Percentiles rank a stretch among this genome's conserved stretches.
phyloP scores from a whole-genome alignment of 2,888 invertebrate species.

The Drosophila kanekoi region DNA sequence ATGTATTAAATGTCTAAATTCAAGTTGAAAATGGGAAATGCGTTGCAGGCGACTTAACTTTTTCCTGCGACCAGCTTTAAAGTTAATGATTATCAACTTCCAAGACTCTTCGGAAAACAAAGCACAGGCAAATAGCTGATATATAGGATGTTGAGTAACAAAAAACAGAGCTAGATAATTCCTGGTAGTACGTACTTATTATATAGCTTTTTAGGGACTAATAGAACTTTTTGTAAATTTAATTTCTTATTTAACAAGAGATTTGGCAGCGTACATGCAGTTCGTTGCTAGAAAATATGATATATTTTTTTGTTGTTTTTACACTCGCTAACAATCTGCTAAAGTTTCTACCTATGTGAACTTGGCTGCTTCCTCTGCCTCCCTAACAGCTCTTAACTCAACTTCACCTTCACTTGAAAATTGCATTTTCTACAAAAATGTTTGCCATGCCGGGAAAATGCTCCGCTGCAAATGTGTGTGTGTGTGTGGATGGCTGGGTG shows the following conservation, averaged over 20 bases:
- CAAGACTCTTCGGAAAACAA: too few relatives aligned
- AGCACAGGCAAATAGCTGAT: too few relatives aligned
- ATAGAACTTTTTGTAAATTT: background rate
- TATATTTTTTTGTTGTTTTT: conserved; percentile 33
- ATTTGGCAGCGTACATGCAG: conserved; percentile 9
- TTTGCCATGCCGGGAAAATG: conserved; percentile 52
- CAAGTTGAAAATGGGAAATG: too few relatives aligned
- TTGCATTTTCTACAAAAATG: conserved; percentile 73
- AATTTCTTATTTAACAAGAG: too few relatives aligned
- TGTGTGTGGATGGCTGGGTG: conserved; percentile 5
- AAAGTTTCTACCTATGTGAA: conserved; percentile 52
- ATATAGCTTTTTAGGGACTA: background rate
- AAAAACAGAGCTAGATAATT: too few relatives aligned
- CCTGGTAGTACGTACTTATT: too few relatives aligned
- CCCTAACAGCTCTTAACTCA: conserved; percentile 45
- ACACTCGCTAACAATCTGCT: conserved; percentile 65
- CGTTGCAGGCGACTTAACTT: too few relatives aligned
- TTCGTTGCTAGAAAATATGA: conserved; percentile 17
- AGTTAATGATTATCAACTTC: too few relatives aligned
- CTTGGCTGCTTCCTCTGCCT: conserved; percentile 12
- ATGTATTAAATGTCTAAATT: too few relatives aligned
- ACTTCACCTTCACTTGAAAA: conserved; percentile 70
- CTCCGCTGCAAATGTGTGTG: conserved; percentile 16
- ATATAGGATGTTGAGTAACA: too few relatives aligned
- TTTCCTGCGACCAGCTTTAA: too few relatives aligned